These are phyloP conservation scores for Abramis brama DNA, from an alignment of 2,113 vertebrate species.

Conservation along the genomic window DNA sequence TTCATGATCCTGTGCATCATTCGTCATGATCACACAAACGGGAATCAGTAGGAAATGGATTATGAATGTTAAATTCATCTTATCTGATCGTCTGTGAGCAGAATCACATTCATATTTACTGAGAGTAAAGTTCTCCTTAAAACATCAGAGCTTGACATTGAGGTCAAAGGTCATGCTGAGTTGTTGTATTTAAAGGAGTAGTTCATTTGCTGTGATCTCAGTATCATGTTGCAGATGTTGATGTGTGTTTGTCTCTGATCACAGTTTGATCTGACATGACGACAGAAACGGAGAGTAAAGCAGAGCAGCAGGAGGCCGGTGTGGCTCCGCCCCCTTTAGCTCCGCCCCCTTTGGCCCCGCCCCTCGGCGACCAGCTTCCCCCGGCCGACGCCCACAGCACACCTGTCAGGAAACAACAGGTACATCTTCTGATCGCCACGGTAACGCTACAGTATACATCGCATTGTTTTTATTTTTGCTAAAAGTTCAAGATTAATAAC, in stretches of 20 bases:
- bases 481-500: no score
- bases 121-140: neutral
- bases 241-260: slow-evolving; percentile 8
- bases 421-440: slow-evolving; percentile 11
- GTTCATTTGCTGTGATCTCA: neutral
- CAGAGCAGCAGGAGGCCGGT: slow-evolving; percentile 76
- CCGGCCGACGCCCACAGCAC: slow-evolving; percentile 86
- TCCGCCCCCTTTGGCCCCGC: slow-evolving; percentile 47
- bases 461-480: no score
- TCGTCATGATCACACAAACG: neutral
- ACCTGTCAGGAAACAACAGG: slow-evolving; percentile 81
- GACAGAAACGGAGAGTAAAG: slow-evolving; percentile 85
- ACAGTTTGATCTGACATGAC: slow-evolving; percentile 82
- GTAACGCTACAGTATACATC: no score
- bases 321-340: slow-evolving; percentile 53
- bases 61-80: neutral
- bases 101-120: neutral
- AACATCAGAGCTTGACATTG: neutral
- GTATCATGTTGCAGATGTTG: neutral
- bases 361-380: slow-evolving; percentile 74
- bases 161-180: neutral
- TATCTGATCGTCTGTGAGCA: neutral
- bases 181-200: neutral
- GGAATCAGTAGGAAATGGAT: neutral
- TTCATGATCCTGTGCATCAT: neutral